Evolutionary conservation across 37 sponge, comb jelly and placozoan species (phyloP), one percentile per base, ranked within the genome.

Genomic region (Aplysina aerophoba): DNA sequence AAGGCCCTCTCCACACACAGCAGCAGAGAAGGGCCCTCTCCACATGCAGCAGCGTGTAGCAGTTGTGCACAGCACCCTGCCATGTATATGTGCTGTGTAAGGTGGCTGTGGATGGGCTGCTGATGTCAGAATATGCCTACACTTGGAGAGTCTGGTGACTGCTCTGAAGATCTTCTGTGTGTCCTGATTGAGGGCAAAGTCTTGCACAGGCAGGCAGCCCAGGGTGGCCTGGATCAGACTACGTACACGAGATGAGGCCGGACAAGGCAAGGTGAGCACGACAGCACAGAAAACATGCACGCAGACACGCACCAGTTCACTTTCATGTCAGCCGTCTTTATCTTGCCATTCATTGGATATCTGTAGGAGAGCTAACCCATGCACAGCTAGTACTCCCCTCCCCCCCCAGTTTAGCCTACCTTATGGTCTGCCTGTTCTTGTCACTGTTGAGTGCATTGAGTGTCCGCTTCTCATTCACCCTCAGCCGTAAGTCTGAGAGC

Each of bases 311-410:
- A 96, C 97, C 98, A 95, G 84, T 93, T 95, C 19, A 97, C 93
- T 87, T 99, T 99, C 99, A 99, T 99, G 62, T 92, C 93, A 33
- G 86, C 90, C 30, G 96, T 77, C 72, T 99, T 99, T 54, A 99
- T 95, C 73, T 93, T 97, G 0, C 94, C 97, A 50, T 58, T 80
- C 87, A 95, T 88, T 62, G 97, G 97, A 81, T 86, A 96, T 63
- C 97, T 96, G 59, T 37, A 74, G 6, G 39, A 30, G 6, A 33
- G 22, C 36, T 4, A 21, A 36, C 50, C 21, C 21, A 24, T 85
- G 1, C 39, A 41, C 35, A 44, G 8, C 8, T 3, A 44, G 50
- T 8, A 44, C 50, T n/a, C n/a, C n/a, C n/a, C n/a, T n/a, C n/a
- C n/a, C n/a, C n/a, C n/a, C n/a, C n/a, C n/a, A n/a, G n/a, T n/a